Conservation (phyloP, 2,797 vertebrate genomes). For the Uromys caudimaculatus region DNA sequence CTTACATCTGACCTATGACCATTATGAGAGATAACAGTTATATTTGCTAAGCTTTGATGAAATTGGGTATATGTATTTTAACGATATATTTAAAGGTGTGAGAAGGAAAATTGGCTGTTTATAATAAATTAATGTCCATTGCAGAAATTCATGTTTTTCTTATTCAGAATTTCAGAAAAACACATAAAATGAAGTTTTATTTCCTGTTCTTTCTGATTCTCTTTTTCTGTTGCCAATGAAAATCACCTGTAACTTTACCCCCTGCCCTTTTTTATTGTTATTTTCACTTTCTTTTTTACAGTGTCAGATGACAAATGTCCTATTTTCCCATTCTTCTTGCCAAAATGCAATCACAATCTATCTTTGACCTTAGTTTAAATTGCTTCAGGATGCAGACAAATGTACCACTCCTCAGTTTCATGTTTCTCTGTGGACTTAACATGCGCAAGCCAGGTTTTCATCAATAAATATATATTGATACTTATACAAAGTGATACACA, state of each 20-base stretch:
- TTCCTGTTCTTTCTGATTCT: neutral
- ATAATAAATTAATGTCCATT: neutral
- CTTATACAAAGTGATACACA: neutral
- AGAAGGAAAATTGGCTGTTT: slow-evolving; percentile 51
- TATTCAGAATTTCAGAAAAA: slow-evolving; percentile 6
- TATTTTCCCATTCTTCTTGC: slow-evolving; percentile 43
- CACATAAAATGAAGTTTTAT: neutral
- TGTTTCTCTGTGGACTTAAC: slow-evolving; percentile 30
- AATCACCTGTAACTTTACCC: neutral
- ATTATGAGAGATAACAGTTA: slow-evolving; percentile 4
- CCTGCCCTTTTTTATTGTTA: neutral
- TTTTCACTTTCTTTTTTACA: neutral
- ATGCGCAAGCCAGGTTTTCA: neutral
- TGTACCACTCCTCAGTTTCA: slow-evolving; percentile 7
- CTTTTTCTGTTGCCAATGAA: neutral
- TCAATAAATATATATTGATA: neutral
- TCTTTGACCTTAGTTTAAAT: slow-evolving; percentile 46
- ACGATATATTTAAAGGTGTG: slow-evolving; percentile 46
- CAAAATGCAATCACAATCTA: slow-evolving; percentile 47
- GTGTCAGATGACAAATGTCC: slow-evolving; percentile 13
- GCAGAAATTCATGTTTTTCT: slow-evolving; percentile 13
- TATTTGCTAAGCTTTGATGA: slow-evolving; percentile 50
- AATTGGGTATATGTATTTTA: slow-evolving; percentile 39
- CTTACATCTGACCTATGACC: slow-evolving; percentile 53
- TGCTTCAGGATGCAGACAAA: slow-evolving; percentile 16